Evolutionary conservation across 2,888 invertebrate genomes (phyloP), one percentile per base, ranked within the genome.

Genomic region (Apamea epomidion): DNA sequence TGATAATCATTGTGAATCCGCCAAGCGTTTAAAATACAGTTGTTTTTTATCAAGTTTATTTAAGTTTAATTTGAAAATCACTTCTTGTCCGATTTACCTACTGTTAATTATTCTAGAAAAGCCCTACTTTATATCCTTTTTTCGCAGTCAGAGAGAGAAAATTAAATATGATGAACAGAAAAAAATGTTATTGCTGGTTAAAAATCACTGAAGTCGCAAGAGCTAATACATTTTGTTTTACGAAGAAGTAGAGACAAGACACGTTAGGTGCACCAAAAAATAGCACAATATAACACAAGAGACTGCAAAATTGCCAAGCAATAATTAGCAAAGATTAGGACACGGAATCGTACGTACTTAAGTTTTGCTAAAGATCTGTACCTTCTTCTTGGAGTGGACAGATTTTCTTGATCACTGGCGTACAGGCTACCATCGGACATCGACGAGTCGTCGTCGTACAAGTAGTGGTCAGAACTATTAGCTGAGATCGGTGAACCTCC

Each of bases 341-440:
- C 29, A 60, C 45, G 37, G 16, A 54, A 10, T 16, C 42, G 21
- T 42, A 81, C 67, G n/a, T 74, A 64, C 58, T 68, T 67, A 54
- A 73, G 32, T 58, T 80, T 72, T 71, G 48, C 32, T 37, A 69
- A 32, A 45, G 51, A 51, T 51, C 51, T 80, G 96, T 95, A 98
- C 98, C 98, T 97, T 97, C 98, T 98, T 76, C 97, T 95, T 0
- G 97, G 96, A 67, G 97, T 97, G 0, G 98, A 97, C 87, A 97
- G 98, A 93, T 98, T 98, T 93, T 99, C 99, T 94, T 98, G 98
- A 91, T 99, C 98, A 93, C 98, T 98, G 84, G 98, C 98, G 93
- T 98, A 98, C 84, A 98, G 97, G 90, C 97, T 98, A 78, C 98
- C 98, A 90, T 98, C 98, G 74, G 97, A 97, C 95, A 97, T 95